Base-by-base conservation (phyloP, 2,888 invertebrate species). In the Macrophya annulata region DNA sequence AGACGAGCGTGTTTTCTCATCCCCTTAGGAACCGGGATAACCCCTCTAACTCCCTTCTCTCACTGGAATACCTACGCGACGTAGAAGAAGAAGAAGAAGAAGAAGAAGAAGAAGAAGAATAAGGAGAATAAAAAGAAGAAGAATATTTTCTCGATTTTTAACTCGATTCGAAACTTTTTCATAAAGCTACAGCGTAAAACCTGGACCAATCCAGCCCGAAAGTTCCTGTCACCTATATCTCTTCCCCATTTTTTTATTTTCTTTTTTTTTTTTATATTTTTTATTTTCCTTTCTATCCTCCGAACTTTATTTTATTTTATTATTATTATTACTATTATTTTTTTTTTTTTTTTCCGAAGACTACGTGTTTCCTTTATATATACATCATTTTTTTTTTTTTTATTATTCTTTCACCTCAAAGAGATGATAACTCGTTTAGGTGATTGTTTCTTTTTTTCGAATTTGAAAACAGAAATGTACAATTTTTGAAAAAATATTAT, bases 1-100 rank as follows among this genome's bases (percentile, higher is more conserved):
- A 15, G 68, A 40, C 25, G 71, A 55, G 85, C 84, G 82, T 86
- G 86, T 81, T 82, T 72, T 85, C 85, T 85, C 84, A 87, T 74
- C 85, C 81, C 84, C 85, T 86, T 84, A 88, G 88, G 88, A 88
- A 87, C 87, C 87, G 86, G 85, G 85, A 87, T 77, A 87, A 71
- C 65, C 79, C 84, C 85, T 85, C 76, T 85, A 72, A 59, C 81
- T 79, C 85, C 84, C 86, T 43, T 48, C 65, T 59, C 83, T 84
- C 31, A 37, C 25, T 25, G 62, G 25, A 25, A 62, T 62, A 62
- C 62, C 62, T 25, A 62, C 62, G 25, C 62, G 25, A 21, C 10
- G 62, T 9, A 62, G 9, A 59, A 21, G 21, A 4, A n/a, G n/a
- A n/a, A 59, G 21, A 59, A 51, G 31, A 37, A 79, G 71, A 43